Conservation (phyloP, 2,888 invertebrate species). For the Blastobasis adustella region DNA sequence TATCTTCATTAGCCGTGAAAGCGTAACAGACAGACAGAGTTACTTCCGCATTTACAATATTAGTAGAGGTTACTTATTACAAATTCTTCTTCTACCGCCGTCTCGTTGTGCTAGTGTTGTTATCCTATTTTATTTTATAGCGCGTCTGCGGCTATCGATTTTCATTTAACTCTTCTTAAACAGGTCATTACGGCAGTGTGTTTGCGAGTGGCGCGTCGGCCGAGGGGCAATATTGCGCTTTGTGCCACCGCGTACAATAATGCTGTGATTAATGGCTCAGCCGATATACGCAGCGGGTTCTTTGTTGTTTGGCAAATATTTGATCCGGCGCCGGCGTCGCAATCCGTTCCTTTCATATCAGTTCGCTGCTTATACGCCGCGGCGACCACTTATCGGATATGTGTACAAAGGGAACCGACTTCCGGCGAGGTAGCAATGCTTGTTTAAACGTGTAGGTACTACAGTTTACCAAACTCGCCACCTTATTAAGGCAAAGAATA, state of each 20-base stretch:
- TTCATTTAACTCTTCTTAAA: conserved; percentile 62
- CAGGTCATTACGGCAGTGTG: conserved; percentile 62
- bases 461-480: no score
- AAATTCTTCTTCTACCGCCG: no score
- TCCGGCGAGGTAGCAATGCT: background rate
- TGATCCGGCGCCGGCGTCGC: conserved; percentile 45
- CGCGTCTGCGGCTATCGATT: conserved; percentile 46
- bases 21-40: no score
- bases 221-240: conserved; percentile 65
- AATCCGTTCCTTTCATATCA: conserved; percentile 55
- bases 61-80: no score
- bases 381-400: background rate
- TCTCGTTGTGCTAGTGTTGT: no score
- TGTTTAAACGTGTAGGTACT: no score
- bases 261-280: conserved; percentile 66
- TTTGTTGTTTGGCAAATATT: conserved; percentile 69
- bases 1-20: no score
- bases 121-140: background rate
- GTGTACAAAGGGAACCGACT: background rate
- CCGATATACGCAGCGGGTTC: conserved; percentile 57
- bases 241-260: conserved; percentile 60
- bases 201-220: conserved; percentile 51
- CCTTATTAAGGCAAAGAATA: no score
- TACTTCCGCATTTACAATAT: no score
- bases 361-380: conserved; percentile 26